Percentiles rank a stretch among this genome's conserved stretches.
Evolutionary conservation across 2,113 vertebrate genomes (phyloP).

Genomic region (Tamias sibiricus): DNA sequence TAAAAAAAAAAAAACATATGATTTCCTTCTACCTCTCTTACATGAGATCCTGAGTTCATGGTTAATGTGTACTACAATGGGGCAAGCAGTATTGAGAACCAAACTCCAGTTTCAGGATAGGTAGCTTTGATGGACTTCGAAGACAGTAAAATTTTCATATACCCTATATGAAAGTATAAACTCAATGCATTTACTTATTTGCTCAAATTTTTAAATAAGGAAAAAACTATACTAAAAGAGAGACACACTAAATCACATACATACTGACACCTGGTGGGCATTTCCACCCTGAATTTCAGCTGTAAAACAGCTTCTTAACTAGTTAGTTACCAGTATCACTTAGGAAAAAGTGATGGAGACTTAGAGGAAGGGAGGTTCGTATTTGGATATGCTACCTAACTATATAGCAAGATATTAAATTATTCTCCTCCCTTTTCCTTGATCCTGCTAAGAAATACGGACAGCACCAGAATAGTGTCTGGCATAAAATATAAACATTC

Average conservation of each 20-base stretch:
- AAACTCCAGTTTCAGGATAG: background rate
- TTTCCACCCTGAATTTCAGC: background rate
- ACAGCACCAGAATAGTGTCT: background rate
- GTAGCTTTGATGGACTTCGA: background rate
- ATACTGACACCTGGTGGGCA: background rate
- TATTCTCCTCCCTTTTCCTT: background rate
- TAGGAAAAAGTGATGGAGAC: background rate
- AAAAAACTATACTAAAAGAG: background rate
- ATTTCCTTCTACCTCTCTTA: background rate
- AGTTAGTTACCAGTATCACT: background rate
- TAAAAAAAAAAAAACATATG: background rate
- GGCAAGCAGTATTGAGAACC: background rate
- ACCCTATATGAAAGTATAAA: background rate
- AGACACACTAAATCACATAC: background rate
- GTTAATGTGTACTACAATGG: background rate
- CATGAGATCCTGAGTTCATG: background rate
- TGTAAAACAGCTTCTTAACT: background rate
- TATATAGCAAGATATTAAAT: background rate
- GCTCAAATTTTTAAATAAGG: background rate
- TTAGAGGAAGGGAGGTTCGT: background rate
- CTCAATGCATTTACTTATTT: background rate
- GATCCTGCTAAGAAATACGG: background rate
- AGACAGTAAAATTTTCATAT: background rate
- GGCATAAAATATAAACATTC: background rate
- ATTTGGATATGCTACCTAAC: background rate